Evolutionary conservation across 2,888 invertebrate species (phyloP).

Genomic region (Cosmorhoe ocellata): DNA sequence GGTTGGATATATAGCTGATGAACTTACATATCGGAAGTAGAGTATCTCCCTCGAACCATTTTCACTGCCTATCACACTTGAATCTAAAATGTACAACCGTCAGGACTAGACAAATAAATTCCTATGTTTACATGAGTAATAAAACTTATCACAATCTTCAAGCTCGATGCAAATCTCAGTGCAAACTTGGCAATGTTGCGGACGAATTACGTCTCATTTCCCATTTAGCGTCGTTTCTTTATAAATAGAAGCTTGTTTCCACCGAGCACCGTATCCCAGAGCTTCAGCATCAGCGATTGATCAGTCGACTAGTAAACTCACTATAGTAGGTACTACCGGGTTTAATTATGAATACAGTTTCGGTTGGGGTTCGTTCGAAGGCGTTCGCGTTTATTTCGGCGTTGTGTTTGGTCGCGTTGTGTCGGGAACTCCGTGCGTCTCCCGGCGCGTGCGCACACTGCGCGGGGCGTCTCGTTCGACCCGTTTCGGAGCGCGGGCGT

Average conservation of each 20-base stretch:
- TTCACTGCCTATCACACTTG: constrained; percentile 49
- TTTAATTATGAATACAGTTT: constrained; percentile 48
- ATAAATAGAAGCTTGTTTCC: constrained; percentile 66
- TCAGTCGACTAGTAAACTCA: constrained; percentile 37
- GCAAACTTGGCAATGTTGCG: constrained; percentile 72
- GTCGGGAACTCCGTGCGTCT: constrained; percentile 61
- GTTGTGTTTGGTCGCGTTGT: constrained; percentile 57
- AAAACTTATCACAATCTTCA: constrained; percentile 62
- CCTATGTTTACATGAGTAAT: constrained; percentile 58
- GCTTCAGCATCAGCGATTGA: constrained; percentile 39
- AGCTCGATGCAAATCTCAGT: constrained; percentile 58
- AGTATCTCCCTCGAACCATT: constrained; percentile 78
- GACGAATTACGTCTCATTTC: constrained; percentile 66
- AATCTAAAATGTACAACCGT: constrained; percentile 34
- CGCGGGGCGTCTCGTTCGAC: constrained; percentile 40
- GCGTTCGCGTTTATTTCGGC: constrained; percentile 60
- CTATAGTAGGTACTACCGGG: constrained; percentile 42
- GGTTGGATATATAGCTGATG: not conserved
- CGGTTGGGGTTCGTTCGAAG: constrained; percentile 67
- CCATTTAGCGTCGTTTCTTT: constrained; percentile 57
- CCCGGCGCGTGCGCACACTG: constrained; percentile 63
- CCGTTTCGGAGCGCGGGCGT: constrained; percentile 61
- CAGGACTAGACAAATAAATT: constrained; percentile 59
- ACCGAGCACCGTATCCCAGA: constrained; percentile 43
- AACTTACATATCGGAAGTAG: constrained; percentile 76